Evolutionary conservation across 2,797 vertebrate species (phyloP).

Genomic region (Neomorphus geoffroyi): DNA sequence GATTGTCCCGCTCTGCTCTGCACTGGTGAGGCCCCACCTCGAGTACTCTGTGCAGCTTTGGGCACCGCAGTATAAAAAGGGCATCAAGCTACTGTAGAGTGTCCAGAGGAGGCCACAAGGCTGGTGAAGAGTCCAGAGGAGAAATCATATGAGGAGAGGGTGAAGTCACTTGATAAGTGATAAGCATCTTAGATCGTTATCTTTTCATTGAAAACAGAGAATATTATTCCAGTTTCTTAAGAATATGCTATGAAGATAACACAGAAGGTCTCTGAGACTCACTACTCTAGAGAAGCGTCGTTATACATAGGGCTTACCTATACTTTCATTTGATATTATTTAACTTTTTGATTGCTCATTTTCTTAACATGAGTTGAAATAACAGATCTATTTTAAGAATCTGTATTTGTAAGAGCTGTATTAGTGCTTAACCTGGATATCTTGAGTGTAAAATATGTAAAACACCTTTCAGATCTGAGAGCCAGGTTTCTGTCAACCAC

Average conservation of each 20-base stretch:
- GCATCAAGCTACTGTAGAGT: no score
- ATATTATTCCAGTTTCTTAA: neutral
- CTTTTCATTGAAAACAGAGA: neutral
- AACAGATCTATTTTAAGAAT: neutral
- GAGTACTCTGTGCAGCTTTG: no score
- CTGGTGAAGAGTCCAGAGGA: no score
- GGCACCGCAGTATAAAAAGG: no score
- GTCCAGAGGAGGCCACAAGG: no score
- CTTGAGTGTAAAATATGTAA: neutral
- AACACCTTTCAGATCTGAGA: neutral
- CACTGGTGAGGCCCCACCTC: no score
- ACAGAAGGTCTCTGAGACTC: neutral
- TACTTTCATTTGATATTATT: neutral
- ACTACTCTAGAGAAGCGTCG: neutral
- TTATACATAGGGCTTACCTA: neutral
- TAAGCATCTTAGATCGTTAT: neutral
- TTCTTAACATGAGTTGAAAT: neutral
- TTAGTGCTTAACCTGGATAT: neutral
- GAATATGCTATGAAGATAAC: neutral
- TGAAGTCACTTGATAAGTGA: no score
- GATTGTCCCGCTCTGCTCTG: no score
- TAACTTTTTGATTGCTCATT: neutral
- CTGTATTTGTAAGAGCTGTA: neutral
- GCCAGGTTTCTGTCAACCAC: conserved; percentile 5
- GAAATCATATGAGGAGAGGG: no score